phyloP scores from a whole-genome alignment of 2,797 vertebrate species.

The Rhynchonycteris naso region DNA sequence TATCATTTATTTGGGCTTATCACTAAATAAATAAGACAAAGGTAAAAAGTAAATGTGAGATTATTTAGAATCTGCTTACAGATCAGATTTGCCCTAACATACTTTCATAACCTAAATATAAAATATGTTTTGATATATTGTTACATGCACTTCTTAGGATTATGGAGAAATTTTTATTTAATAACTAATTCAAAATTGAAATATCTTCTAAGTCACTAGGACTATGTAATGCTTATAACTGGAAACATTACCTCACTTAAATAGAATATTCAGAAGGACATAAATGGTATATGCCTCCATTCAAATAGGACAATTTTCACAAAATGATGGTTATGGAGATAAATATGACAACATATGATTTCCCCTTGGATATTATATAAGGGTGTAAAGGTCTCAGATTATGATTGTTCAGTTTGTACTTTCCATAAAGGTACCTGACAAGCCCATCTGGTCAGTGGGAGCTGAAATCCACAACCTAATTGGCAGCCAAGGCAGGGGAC shows the following conservation, averaged over 20 bases:
- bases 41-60: background rate
- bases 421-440: background rate
- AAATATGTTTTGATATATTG: background rate
- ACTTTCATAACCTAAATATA: background rate
- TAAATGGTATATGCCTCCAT: background rate
- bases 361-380: background rate
- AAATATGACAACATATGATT: background rate
- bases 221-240: background rate
- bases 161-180: background rate
- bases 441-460: background rate
- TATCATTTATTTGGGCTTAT: background rate
- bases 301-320: background rate
- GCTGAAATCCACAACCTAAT: background rate
- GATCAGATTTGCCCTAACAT: background rate
- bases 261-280: background rate
- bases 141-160: background rate
- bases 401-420: background rate
- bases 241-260: background rate
- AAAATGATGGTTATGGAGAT: background rate
- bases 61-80: background rate
- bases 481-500: background rate
- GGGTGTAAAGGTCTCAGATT: background rate
- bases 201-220: background rate
- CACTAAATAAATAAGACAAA: background rate
- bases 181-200: background rate